Conservation (phyloP, 1,140 invertebrate species). For the Bombus confusus region DNA sequence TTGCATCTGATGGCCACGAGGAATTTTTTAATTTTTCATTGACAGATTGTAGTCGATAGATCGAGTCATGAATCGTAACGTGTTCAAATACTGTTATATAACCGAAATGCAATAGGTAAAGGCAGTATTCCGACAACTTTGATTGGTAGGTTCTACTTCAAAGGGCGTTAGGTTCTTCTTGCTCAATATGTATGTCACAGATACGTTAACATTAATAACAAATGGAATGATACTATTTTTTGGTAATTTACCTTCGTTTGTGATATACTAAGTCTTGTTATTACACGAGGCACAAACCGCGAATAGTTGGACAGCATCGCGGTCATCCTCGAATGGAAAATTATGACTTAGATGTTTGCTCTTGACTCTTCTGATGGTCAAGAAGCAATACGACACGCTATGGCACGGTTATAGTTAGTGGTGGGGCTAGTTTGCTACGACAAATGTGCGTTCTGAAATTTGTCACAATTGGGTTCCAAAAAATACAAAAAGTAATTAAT, state of each 20-base stretch:
- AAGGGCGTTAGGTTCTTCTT: constrained; percentile 36
- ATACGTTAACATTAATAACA: not conserved
- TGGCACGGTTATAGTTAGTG: not conserved
- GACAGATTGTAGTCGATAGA: constrained; percentile 22
- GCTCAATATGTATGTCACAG: constrained; percentile 16
- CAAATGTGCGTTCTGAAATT: constrained; percentile 24
- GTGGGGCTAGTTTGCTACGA: constrained; percentile 2
- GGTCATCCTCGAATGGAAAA: constrained; percentile 73
- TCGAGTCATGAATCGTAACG: not conserved
- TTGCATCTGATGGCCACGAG: not conserved
- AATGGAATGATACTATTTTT: not conserved
- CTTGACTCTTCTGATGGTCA: constrained; percentile 25
- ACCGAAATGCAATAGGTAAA: constrained; percentile 24
- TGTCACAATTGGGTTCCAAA: not conserved
- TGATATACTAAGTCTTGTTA: constrained; percentile 75
- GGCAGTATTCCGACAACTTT: not conserved
- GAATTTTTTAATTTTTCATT: constrained; percentile 5
- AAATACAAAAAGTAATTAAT: not conserved
- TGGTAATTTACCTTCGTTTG: constrained; percentile 74
- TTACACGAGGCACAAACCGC: constrained; percentile 76
- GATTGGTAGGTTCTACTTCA: constrained; percentile 9
- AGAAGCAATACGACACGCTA: constrained; percentile 12
- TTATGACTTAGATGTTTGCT: constrained; percentile 53
- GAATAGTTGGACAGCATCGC: constrained; percentile 80
- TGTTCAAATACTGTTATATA: constrained; percentile 49